Evolutionary conservation across 2,113 vertebrate genomes (phyloP).

Genomic region (Recurvirostra avosetta): DNA sequence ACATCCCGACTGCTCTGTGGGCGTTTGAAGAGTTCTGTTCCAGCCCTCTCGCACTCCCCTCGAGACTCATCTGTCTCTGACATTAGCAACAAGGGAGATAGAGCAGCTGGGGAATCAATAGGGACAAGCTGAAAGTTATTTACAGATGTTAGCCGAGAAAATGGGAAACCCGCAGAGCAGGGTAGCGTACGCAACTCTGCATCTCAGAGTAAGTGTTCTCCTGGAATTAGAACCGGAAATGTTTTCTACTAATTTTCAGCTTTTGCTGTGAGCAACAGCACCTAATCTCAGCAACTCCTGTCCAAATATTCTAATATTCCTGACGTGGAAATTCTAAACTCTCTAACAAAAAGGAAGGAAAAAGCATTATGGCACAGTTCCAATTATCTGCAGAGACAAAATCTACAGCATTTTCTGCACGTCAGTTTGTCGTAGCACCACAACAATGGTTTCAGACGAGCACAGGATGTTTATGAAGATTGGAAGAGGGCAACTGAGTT

Average conservation of each 20-base stretch:
- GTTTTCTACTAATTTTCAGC: not conserved
- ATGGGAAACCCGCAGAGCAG: not conserved
- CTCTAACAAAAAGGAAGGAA: not conserved
- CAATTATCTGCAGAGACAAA: not conserved
- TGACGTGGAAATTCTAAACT: not conserved
- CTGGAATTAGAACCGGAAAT: not conserved
- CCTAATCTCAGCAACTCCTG: not conserved
- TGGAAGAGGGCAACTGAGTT: not conserved
- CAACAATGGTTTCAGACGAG: not conserved
- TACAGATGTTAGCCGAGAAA: conserved; percentile 48
- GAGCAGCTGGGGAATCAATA: conserved; percentile 54
- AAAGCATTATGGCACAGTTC: not conserved
- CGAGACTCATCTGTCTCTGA: conserved; percentile 36
- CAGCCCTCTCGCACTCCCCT: not conserved
- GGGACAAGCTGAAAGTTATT: conserved; percentile 56
- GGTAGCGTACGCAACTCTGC: not conserved
- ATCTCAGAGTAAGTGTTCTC: not conserved
- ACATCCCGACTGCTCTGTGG: not conserved
- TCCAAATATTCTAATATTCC: not conserved
- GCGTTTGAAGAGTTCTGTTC: not conserved
- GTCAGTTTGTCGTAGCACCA: not conserved
- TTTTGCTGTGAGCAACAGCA: not conserved
- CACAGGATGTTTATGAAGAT: not conserved
- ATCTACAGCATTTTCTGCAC: not conserved
- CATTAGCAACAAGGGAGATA: not conserved